Conservation (phyloP, 1,140 invertebrate species). For the Neodiprion fabricii region DNA sequence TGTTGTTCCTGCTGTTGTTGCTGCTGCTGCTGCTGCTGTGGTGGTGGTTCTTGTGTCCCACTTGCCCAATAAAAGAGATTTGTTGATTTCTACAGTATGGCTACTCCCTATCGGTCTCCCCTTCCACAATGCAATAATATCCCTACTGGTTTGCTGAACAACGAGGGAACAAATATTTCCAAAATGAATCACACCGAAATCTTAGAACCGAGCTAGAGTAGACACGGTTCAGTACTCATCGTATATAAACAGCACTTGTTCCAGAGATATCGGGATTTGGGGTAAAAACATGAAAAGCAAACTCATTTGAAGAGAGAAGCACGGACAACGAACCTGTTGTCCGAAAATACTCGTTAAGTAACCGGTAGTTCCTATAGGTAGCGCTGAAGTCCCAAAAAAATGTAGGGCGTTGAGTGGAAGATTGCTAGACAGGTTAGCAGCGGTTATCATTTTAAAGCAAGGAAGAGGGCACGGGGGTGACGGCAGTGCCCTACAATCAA, state of each 20-base stretch:
- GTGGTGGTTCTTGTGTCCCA: not conserved
- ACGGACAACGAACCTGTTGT: no score
- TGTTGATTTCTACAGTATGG: not conserved
- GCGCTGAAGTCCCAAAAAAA: no score
- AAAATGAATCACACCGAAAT: not conserved
- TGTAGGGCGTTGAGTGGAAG: no score
- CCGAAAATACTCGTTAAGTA: no score
- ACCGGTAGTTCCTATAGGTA: no score
- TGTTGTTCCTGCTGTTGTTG: not conserved
- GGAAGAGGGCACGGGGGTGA: no score
- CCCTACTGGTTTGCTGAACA: not conserved
- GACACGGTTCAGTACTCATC: not conserved
- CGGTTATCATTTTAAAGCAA: no score
- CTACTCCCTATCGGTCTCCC: not conserved
- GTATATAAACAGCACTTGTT: not conserved
- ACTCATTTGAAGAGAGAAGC: no score
- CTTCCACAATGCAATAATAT: not conserved
- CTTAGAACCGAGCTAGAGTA: not conserved
- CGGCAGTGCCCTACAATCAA: no score
- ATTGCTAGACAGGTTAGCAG: no score
- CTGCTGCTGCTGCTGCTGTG: not conserved
- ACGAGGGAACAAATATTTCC: not conserved
- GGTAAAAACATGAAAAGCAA: not conserved
- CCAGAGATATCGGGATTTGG: not conserved
- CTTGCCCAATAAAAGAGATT: not conserved